A percentile compares a stretch with the other conserved stretches of the same genome.
Evolutionary conservation across 1,140 invertebrate genomes (phyloP).

Genomic region (Tetraneura akinire): DNA sequence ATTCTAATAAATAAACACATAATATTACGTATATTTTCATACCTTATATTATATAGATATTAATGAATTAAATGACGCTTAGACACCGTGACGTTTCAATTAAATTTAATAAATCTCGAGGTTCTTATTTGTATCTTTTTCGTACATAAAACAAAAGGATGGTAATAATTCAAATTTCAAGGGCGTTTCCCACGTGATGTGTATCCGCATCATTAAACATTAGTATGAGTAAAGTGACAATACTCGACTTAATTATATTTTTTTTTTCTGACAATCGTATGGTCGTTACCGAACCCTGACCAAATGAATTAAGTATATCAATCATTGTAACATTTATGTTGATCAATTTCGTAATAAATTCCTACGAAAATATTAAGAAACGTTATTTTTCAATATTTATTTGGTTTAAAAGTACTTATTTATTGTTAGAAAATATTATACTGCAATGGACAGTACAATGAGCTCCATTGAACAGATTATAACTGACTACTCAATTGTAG

Average conservation of each 20-base stretch:
- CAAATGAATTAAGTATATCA: conserved; percentile 17
- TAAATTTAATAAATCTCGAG: conserved; percentile 11
- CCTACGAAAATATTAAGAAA: not conserved
- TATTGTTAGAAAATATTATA: conserved; percentile 7
- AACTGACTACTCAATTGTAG: not conserved
- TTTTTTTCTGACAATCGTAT: not conserved
- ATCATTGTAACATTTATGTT: not conserved
- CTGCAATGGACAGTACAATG: not conserved
- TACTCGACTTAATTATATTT: conserved; percentile 21
- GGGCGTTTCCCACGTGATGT: conserved; percentile 17
- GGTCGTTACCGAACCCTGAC: not conserved
- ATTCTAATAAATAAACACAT: not conserved
- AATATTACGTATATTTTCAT: not conserved
- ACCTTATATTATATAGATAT: not conserved
- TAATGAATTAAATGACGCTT: not conserved
- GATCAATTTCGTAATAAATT: not conserved
- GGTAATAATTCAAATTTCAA: conserved; percentile 9
- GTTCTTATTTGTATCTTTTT: conserved; percentile 10
- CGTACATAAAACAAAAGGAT: not conserved
- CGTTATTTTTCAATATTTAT: conserved; percentile 14
- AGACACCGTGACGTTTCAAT: not conserved
- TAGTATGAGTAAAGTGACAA: conserved; percentile 8
- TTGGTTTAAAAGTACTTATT: not conserved
- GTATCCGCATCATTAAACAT: conserved; percentile 12
- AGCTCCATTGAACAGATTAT: conserved; percentile 5